Percentiles rank a stretch among this genome's conserved stretches.
Conservation (phyloP, 2,797 vertebrate genomes). For the Alfaro cultratus region DNA sequence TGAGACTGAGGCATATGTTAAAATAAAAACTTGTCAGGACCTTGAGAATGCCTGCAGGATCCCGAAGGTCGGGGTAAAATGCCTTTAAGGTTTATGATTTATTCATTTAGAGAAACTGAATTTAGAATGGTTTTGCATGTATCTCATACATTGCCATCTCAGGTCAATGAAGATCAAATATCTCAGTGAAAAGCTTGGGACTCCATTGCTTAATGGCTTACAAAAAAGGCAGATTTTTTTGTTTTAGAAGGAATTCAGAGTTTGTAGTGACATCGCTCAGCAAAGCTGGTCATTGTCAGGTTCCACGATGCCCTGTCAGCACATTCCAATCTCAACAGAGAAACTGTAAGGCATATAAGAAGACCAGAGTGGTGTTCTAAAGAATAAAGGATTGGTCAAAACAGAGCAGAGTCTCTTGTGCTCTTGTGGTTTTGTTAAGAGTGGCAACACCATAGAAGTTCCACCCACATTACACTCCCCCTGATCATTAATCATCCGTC, state of each 20-base stretch:
- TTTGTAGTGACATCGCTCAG: constrained; percentile 59
- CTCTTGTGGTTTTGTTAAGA: constrained; percentile 68
- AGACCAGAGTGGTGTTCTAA: constrained; percentile 47
- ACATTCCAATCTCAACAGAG: constrained; percentile 67
- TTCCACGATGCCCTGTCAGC: constrained; percentile 60
- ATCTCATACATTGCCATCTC: constrained; percentile 31
- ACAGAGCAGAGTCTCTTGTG: constrained; percentile 53
- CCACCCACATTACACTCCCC: constrained; percentile 69
- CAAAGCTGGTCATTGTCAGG: constrained; percentile 61
- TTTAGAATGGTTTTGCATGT: constrained; percentile 41
- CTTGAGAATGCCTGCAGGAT: constrained; percentile 56
- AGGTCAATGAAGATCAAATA: constrained; percentile 19
- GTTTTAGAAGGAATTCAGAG: constrained; percentile 35
- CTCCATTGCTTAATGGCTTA: constrained; percentile 5
- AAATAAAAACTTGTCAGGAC: constrained; percentile 68
- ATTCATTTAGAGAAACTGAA: constrained; percentile 54
- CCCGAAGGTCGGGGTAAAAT: constrained; percentile 52
- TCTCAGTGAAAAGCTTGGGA: constrained; percentile 6
- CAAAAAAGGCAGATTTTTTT: not conserved
- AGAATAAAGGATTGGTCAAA: constrained; percentile 61
- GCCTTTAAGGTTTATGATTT: constrained; percentile 58
- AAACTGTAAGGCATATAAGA: constrained; percentile 53
- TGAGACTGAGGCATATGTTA: constrained; percentile 45
- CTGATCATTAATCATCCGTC: constrained; percentile 79
- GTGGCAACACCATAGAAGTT: constrained; percentile 51